Conservation (phyloP, 2,113 vertebrate species). For the Saimiri boliviensis region DNA sequence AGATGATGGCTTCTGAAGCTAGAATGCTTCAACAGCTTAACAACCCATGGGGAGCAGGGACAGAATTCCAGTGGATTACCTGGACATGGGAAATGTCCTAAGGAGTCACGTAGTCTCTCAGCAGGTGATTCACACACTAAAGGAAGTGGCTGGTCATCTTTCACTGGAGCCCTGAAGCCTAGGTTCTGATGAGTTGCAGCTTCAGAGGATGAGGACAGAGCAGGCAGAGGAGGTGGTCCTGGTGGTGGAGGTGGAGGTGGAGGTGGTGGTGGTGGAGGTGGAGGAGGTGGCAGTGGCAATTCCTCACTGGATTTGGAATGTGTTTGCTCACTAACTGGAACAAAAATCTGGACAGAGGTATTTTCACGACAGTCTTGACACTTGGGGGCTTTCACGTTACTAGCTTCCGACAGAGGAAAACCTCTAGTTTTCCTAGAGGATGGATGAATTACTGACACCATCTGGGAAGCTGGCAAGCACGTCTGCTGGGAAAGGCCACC, state of each 20-base stretch:
- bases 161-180: neutral
- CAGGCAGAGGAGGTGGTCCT: neutral
- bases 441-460: slow-evolving; percentile 67
- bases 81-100: slow-evolving; percentile 82
- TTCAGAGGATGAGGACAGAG: slow-evolving; percentile 44
- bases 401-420: slow-evolving; percentile 9
- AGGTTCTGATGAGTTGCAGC: neutral
- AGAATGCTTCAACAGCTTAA: neutral
- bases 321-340: slow-evolving; percentile 56
- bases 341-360: slow-evolving; percentile 82
- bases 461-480: slow-evolving; percentile 58
- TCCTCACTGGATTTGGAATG: neutral
- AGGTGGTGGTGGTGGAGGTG: neutral
- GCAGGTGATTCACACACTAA: slow-evolving; percentile 71
- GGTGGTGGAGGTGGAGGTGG: accelerated
- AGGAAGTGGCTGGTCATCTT: slow-evolving; percentile 79
- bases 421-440: slow-evolving; percentile 56
- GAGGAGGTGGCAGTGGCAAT: neutral
- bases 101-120: slow-evolving; percentile 66
- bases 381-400: slow-evolving; percentile 4
- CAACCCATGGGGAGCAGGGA: accelerated
- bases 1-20: neutral
- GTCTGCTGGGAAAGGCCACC: slow-evolving; percentile 9
- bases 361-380: slow-evolving; percentile 72
- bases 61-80: slow-evolving; percentile 83